phyloP scores from a whole-genome alignment of 2,113 vertebrate species.

The Amphilophus citrinellus region DNA sequence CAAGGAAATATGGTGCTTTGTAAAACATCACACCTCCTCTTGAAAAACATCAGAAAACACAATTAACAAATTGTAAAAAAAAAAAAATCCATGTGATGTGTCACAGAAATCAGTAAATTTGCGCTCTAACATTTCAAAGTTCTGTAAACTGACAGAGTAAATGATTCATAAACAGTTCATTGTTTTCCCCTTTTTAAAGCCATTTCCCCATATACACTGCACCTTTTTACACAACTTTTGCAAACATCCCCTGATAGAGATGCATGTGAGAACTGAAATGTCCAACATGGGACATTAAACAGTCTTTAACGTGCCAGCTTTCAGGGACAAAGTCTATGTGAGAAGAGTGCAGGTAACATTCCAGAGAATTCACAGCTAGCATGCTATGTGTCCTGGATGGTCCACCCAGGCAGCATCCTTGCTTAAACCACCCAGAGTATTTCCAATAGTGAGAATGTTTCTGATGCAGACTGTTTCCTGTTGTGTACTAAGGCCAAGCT shows the following conservation, averaged over 20 bases:
- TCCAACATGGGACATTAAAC: not conserved
- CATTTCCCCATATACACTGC: not conserved
- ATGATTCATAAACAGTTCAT: constrained; percentile 19
- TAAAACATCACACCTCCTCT: not conserved
- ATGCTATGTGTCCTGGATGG: not conserved
- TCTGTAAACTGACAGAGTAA: constrained; percentile 4
- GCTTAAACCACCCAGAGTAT: not conserved
- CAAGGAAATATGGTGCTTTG: not conserved
- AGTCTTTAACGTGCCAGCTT: not conserved
- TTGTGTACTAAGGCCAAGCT: not conserved
- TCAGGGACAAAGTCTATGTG: not conserved
- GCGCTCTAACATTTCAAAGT: constrained; percentile 16
- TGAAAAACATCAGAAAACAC: constrained; percentile 29
- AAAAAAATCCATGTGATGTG: constrained; percentile 25
- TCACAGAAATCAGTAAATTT: not conserved
- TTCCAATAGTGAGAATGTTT: too few species aligned
- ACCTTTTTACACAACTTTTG: not conserved
- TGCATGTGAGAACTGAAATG: not conserved
- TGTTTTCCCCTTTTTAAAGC: not conserved
- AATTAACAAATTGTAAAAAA: not conserved
- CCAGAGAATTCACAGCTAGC: not conserved
- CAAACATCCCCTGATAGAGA: not conserved
- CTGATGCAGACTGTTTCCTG: not conserved
- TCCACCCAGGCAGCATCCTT: not conserved
- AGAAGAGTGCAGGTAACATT: not conserved